These are phyloP conservation scores for Porites divaricata DNA, from an alignment of 92 coral and sea anemone genomes.

Conservation along the genomic window DNA sequence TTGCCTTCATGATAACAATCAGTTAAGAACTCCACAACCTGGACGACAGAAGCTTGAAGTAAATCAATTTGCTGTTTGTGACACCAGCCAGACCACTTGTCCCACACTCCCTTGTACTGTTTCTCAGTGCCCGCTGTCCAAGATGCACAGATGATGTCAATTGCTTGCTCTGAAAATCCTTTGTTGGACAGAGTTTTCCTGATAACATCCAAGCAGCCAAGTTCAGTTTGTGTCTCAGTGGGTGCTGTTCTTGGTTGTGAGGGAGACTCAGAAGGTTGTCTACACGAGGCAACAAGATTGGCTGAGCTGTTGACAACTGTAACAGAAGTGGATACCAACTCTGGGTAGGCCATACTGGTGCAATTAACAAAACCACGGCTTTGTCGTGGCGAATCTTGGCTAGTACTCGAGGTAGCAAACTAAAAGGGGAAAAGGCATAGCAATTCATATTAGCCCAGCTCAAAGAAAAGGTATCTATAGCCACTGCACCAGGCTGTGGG, in stretches of 20 bases:
- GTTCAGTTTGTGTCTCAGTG: conserved; percentile 27
- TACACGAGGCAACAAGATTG: conserved; percentile 38
- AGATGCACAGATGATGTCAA: no score
- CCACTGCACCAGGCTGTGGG: conserved; percentile 49
- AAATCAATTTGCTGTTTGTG: conserved; percentile 24
- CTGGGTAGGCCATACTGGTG: conserved; percentile 44
- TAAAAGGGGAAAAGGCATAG: conserved; percentile 16
- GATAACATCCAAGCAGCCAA: no score
- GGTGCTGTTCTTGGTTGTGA: conserved; percentile 33
- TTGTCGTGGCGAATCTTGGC: conserved; percentile 21
- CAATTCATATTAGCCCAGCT: conserved; percentile 6
- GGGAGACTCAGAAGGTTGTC: conserved; percentile 36
- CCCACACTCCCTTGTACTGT: no score
- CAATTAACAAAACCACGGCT: conserved; percentile 1
- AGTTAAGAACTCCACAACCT: conserved; percentile 21
- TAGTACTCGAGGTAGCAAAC: conserved; percentile 38
- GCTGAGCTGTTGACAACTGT: not conserved
- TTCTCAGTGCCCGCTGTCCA: no score
- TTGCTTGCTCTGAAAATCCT: no score
- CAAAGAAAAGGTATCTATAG: conserved; percentile 51
- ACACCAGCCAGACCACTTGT: conserved; percentile 58
- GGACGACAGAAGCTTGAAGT: conserved; percentile 32
- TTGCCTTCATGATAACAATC: conserved; percentile 31
- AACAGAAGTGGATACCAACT: conserved; percentile 54
- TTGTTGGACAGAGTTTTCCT: no score